Base-by-base conservation (phyloP, 2,888 invertebrate species). In the Drosophila suboccidentalis region DNA sequence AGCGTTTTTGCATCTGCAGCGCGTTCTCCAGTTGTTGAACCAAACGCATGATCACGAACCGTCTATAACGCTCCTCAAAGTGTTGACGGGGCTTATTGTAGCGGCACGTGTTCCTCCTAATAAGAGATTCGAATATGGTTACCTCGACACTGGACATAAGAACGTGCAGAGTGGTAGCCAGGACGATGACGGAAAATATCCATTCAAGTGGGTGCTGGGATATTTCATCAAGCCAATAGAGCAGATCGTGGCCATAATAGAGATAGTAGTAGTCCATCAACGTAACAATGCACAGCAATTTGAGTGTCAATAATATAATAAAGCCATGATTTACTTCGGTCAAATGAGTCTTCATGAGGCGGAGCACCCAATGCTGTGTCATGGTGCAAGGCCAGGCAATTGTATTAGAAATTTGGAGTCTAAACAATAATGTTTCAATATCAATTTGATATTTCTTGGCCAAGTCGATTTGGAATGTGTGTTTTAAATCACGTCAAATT, bases 1-100 rank as follows among this genome's bases (percentile, higher is more conserved):
- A 60, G 11, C 55, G 62, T 9, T 65, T 41, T 13, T 71, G 81
- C 54, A 70, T 46, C 15, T 65, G 43, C 17, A 86, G 39, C 0
- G 82, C 80, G 11, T 34, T 62, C 53, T 84, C 86, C n/a, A 84
- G 51, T 6, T 81, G 68, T 39, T 74, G 73, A 15, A 83, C 83
- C 51, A 86, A 29, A 4, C 80, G 82, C 82, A 86, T 74, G 3
- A 86, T 22, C 5, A 84, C 71, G 51, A 80, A 86, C 0, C 84
- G 58, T 11, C 83, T 72, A 59, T 78, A 81, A 3, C 68, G 67
- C 39, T 77, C 79, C 29, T 85, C 82, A 29, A 71, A 71, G 22
- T 72, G 19, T 15, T 66, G 51, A 0, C 72, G 63, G 5, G 81
- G 79, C 57, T 60, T 58, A 11, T 71, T 65, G 11, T 46, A 57